Percentiles rank a stretch among this genome's conserved stretches.
Evolutionary conservation across 2,888 invertebrate genomes (phyloP).

Genomic region (Sarcophaga subvicina): DNA sequence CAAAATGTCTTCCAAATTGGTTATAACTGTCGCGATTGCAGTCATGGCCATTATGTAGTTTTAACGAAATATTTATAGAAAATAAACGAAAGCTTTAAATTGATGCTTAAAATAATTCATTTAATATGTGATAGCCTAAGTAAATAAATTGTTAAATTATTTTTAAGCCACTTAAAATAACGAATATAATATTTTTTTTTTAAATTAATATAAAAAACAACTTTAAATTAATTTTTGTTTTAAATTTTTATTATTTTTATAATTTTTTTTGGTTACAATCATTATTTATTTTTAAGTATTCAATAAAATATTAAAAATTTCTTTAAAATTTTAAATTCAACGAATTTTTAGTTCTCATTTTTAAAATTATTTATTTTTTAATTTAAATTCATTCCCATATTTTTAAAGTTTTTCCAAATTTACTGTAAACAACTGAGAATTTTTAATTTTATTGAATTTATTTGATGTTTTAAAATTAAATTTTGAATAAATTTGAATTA

Average conservation of each 20-base stretch:
- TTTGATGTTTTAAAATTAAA: no score
- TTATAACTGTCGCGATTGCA: neutral
- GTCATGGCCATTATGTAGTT: neutral
- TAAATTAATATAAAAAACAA: neutral
- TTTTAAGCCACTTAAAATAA: slow-evolving; percentile 42
- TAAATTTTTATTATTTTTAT: neutral
- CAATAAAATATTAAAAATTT: neutral
- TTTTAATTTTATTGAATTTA: no score
- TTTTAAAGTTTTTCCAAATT: no score
- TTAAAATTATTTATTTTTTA: no score
- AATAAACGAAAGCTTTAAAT: slow-evolving; percentile 53
- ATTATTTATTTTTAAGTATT: neutral
- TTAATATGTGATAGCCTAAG: slow-evolving; percentile 59
- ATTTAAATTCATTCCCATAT: no score
- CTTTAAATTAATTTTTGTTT: neutral
- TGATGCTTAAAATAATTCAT: neutral
- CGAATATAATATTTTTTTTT: no score
- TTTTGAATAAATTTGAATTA: no score
- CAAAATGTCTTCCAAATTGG: slow-evolving; percentile 68
- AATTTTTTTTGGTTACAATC: neutral
- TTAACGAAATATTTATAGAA: neutral
- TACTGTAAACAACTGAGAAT: no score
- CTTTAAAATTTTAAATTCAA: no score
- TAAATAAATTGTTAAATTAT: slow-evolving; percentile 63
- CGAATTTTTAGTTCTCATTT: no score